Evolutionary conservation across 2,797 vertebrate genomes (phyloP).

Genomic region (Mionectes olivaceus): DNA sequence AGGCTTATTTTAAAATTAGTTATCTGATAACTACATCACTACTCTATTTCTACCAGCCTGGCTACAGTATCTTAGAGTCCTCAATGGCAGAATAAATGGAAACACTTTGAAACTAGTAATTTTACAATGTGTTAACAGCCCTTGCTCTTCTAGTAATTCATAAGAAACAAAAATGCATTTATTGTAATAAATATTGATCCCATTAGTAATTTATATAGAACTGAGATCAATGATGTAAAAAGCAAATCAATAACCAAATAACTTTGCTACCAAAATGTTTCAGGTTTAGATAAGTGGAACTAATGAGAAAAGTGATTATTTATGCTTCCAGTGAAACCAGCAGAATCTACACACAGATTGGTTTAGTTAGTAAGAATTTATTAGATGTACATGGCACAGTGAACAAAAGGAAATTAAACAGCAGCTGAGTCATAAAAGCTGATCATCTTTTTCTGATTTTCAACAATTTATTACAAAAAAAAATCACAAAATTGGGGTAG

Average conservation of each 20-base stretch:
- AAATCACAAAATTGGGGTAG: background rate
- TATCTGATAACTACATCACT: background rate
- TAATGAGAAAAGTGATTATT: too few species aligned
- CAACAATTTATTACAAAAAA: fast-evolving
- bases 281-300: too few species aligned
- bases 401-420: background rate
- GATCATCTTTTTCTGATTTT: background rate
- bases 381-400: background rate
- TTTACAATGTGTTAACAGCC: background rate
- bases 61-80: background rate
- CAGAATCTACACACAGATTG: too few species aligned
- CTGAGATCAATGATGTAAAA: too few species aligned
- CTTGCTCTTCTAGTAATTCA: background rate
- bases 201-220: too few species aligned
- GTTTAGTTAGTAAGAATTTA: too few species aligned
- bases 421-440: background rate
- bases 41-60: background rate
- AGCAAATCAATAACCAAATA: too few species aligned
- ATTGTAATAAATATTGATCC: too few species aligned
- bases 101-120: background rate
- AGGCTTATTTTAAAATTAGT: background rate
- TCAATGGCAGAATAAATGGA: background rate
- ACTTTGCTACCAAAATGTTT: too few species aligned
- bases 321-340: too few species aligned
- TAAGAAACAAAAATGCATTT: background rate